Conservation (phyloP, 1,140 invertebrate species). For the Cydia strobilella region DNA sequence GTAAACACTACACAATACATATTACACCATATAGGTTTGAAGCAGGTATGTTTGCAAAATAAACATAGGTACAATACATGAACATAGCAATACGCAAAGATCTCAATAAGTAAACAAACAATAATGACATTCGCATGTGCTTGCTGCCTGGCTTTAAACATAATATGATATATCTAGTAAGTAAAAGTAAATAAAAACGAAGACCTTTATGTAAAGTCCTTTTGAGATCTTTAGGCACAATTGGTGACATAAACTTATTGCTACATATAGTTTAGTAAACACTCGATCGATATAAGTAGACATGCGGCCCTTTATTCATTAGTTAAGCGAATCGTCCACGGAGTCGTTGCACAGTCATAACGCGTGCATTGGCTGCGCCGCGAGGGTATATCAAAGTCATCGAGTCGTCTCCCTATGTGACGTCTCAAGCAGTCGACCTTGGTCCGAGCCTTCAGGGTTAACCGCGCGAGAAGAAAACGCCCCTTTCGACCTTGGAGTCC, state of each 20-base stretch:
- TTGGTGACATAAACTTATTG: neutral
- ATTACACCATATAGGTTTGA: neutral
- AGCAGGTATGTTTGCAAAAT: slow-evolving; percentile 20
- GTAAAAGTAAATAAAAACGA: neutral
- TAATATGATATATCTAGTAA: neutral
- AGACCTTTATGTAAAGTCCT: neutral
- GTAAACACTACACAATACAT: slow-evolving; percentile 16
- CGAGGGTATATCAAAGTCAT: slow-evolving; percentile 53
- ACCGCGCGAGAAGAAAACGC: slow-evolving; percentile 50
- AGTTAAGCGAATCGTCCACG: slow-evolving; percentile 29
- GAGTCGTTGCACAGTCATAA: slow-evolving; percentile 41
- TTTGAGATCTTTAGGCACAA: slow-evolving; percentile 21
- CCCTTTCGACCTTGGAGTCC: slow-evolving; percentile 47
- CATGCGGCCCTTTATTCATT: slow-evolving; percentile 31
- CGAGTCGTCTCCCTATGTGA: slow-evolving; percentile 48
- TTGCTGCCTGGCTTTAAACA: too few species aligned
- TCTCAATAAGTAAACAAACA: slow-evolving; percentile 14
- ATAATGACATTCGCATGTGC: slow-evolving; percentile 12
- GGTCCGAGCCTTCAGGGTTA: slow-evolving; percentile 50
- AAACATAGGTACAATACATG: slow-evolving; percentile 19
- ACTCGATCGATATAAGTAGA: neutral
- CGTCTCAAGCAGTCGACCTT: slow-evolving; percentile 50
- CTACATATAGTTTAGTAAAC: slow-evolving; percentile 18
- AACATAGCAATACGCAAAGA: slow-evolving; percentile 10
- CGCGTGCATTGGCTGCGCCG: slow-evolving; percentile 46